A percentile compares a stretch with the other conserved stretches of the same genome.
These are phyloP conservation scores for Champsocephalus gunnari DNA, from an alignment of 2,797 vertebrate genomes.

Conservation along the genomic window DNA sequence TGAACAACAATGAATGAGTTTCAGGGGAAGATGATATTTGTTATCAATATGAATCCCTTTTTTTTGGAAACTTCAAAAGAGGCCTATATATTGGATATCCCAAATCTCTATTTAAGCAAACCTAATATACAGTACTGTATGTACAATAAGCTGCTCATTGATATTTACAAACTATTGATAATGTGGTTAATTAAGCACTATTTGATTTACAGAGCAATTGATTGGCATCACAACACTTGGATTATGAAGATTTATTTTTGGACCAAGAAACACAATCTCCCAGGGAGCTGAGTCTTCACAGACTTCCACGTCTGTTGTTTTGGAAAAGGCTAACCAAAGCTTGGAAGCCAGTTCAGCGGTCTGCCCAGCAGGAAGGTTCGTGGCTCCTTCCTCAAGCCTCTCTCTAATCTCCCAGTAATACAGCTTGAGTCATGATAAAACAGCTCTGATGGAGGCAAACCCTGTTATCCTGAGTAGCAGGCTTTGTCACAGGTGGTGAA, in stretches of 20 bases:
- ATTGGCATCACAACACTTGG: slow-evolving; percentile 11
- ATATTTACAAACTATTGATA: slow-evolving; percentile 24
- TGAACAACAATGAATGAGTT: too few relatives aligned
- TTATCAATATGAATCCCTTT: not conserved
- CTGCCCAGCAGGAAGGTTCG: slow-evolving; percentile 52
- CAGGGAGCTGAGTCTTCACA: slow-evolving; percentile 6
- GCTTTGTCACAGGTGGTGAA: slow-evolving; percentile 64
- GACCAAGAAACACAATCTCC: slow-evolving; percentile 19
- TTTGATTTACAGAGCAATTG: slow-evolving; percentile 17
- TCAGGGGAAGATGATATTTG: not conserved
- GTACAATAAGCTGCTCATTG: slow-evolving; percentile 11
- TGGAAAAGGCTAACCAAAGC: slow-evolving; percentile 45
- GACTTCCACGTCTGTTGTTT: slow-evolving; percentile 30
- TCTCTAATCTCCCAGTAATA: slow-evolving; percentile 78
- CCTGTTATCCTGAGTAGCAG: slow-evolving; percentile 65
- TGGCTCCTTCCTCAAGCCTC: slow-evolving; percentile 58
- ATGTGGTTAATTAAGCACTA: slow-evolving; percentile 23
- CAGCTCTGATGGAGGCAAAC: slow-evolving; percentile 75
- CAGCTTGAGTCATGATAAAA: slow-evolving; percentile 81
- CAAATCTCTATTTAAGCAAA: not conserved
- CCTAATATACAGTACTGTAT: slow-evolving; percentile 10
- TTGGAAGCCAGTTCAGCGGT: slow-evolving; percentile 20
- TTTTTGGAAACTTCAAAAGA: not conserved
- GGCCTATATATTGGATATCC: not conserved
- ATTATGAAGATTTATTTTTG: slow-evolving; percentile 16